phyloP scores from a whole-genome alignment of 2,797 vertebrate species.

The Rhinichthys osculus region DNA sequence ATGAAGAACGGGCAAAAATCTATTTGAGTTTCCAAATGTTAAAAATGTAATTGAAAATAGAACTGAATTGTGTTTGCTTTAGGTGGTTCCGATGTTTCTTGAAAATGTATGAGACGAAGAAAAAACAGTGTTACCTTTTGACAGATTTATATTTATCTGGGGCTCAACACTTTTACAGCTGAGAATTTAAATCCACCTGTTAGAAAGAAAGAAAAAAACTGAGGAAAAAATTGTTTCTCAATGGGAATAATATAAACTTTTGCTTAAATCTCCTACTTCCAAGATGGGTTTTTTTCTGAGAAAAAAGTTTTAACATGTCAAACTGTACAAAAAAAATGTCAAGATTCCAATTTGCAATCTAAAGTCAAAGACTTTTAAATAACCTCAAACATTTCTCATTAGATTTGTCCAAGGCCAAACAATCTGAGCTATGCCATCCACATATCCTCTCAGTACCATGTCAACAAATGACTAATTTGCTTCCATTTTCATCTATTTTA shows the following conservation, averaged over 20 bases:
- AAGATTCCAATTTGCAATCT: background rate
- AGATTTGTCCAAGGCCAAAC: slow-evolving; percentile 4
- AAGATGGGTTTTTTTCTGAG: background rate
- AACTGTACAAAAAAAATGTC: background rate
- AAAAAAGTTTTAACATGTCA: background rate
- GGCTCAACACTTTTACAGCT: background rate
- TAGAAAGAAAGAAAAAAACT: background rate
- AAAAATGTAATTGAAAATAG: background rate
- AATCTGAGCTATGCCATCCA: background rate
- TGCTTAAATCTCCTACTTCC: background rate
- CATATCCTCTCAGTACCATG: background rate
- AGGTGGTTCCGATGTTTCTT: background rate
- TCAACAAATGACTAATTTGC: background rate
- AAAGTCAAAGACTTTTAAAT: background rate
- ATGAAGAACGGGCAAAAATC: background rate
- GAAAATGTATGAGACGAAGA: background rate
- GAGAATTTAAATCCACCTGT: background rate
- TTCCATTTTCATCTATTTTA: background rate
- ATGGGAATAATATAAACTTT: background rate
- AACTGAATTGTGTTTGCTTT: background rate
- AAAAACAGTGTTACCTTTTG: background rate
- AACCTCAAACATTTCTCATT: background rate
- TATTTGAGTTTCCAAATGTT: background rate
- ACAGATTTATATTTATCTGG: background rate
- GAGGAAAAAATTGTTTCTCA: background rate